Conservation (phyloP, 2,113 vertebrate species). For the Rutilus rutilus region DNA sequence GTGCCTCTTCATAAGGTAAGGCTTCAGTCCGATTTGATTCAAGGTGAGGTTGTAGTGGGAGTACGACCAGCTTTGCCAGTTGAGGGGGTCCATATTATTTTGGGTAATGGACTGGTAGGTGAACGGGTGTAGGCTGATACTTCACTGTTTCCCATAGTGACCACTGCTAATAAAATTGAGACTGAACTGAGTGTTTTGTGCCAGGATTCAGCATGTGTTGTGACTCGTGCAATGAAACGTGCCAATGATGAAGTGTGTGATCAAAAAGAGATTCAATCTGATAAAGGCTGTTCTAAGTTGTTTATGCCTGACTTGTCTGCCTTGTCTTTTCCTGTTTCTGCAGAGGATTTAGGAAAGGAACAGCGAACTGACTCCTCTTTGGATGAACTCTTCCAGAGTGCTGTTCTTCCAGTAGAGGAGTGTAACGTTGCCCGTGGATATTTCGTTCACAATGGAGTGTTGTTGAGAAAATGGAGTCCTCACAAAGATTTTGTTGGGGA, state of each 20-base stretch:
- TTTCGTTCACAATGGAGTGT: neutral
- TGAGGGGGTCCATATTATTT: neutral
- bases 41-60: too few relatives aligned
- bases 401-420: too few relatives aligned
- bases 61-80: neutral
- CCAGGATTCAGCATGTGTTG: neutral
- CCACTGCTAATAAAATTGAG: neutral
- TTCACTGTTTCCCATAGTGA: neutral
- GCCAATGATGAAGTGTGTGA: neutral
- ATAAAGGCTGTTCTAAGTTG: neutral
- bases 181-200: too few relatives aligned
- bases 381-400: neutral
- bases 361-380: neutral
- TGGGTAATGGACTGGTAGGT: slow-evolving; percentile 27
- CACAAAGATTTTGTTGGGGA: neutral
- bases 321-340: neutral
- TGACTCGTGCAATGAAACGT: neutral
- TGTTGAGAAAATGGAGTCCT: neutral
- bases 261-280: neutral
- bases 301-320: neutral
- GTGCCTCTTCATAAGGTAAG: too few relatives aligned
- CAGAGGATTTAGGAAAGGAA: neutral
- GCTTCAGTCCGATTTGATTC: too few relatives aligned
- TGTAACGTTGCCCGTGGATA: neutral
- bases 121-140: neutral